Percentiles rank a stretch among this genome's conserved stretches.
These are phyloP conservation scores for Cephus nigrinus DNA, from an alignment of 2,888 invertebrate genomes.

Conservation along the genomic window DNA sequence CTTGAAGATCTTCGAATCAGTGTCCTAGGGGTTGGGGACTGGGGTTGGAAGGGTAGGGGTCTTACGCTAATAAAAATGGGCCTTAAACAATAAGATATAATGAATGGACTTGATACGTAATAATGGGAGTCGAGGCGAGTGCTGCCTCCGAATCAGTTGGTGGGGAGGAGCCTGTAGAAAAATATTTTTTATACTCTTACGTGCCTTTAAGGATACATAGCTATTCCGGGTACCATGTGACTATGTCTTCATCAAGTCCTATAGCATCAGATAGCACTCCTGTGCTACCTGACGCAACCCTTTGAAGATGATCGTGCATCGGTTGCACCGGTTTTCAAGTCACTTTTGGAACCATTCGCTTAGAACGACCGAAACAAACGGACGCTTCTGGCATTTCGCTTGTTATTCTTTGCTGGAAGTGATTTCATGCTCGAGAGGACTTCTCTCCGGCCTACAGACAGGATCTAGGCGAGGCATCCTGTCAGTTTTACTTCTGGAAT, in stretches of 20 bases:
- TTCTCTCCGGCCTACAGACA: slow-evolving; percentile 49
- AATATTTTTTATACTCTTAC: neutral
- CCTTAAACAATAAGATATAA: too few relatives aligned
- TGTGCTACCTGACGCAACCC: neutral
- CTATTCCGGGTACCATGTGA: neutral
- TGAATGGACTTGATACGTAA: too few relatives aligned
- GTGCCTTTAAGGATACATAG: neutral
- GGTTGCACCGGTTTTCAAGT: neutral
- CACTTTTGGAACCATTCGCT: slow-evolving; percentile 36
- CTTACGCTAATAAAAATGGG: too few relatives aligned
- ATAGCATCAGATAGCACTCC: neutral
- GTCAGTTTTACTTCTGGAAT: slow-evolving; percentile 30
- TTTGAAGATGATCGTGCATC: neutral
- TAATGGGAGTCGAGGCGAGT: too few relatives aligned
- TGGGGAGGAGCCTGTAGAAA: too few relatives aligned
- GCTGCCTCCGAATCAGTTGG: too few relatives aligned
- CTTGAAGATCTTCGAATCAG: too few relatives aligned
- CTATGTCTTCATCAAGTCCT: neutral
- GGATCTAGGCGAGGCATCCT: slow-evolving; percentile 64
- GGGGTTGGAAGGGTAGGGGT: too few relatives aligned
- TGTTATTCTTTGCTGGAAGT: slow-evolving; percentile 57
- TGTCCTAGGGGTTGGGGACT: too few relatives aligned
- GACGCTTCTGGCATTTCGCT: slow-evolving; percentile 26
- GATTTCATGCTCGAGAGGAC: slow-evolving; percentile 60
- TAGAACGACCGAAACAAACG: slow-evolving; percentile 44